Percentiles rank a stretch among this genome's conserved stretches.
phyloP scores from a whole-genome alignment of 37 sponge, comb jelly and placozoan species.

The Mnemiopsis leidyi region DNA sequence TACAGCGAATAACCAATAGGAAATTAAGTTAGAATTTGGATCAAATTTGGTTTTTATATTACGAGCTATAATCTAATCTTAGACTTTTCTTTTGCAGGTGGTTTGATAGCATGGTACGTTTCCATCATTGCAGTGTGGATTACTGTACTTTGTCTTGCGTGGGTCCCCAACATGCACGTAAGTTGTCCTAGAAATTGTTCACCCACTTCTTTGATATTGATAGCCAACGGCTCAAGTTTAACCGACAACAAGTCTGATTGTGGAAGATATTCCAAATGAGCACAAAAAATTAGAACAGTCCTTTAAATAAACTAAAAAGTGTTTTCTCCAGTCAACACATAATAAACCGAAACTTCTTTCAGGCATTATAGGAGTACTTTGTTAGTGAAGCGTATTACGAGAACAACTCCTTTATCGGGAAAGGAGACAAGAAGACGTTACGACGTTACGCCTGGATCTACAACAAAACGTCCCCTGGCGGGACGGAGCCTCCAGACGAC shows the following conservation, averaged over 20 bases:
- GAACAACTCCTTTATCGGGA: conserved; percentile 32
- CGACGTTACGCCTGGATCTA: neutral
- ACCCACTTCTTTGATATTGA: too few species aligned
- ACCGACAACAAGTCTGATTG: too few species aligned
- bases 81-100: neutral
- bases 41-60: too few species aligned
- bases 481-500: neutral
- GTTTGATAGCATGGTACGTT: neutral
- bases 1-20: too few species aligned
- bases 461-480: neutral
- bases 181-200: too few species aligned
- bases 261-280: too few species aligned
- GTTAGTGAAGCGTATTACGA: conserved; percentile 25
- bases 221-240: too few species aligned
- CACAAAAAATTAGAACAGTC: too few species aligned
- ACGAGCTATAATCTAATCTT: neutral
- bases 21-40: too few species aligned
- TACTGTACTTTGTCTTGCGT: neutral
- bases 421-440: conserved; percentile 7
- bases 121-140: neutral
- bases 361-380: conserved; percentile 17
- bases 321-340: too few species aligned
- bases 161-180: conserved; percentile 54
- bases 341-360: too few species aligned
- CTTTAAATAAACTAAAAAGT: too few species aligned